Percentiles rank a stretch among this genome's conserved stretches.
Evolutionary conservation across 2,888 invertebrate genomes (phyloP).

Genomic region (Lamproptera curius): DNA sequence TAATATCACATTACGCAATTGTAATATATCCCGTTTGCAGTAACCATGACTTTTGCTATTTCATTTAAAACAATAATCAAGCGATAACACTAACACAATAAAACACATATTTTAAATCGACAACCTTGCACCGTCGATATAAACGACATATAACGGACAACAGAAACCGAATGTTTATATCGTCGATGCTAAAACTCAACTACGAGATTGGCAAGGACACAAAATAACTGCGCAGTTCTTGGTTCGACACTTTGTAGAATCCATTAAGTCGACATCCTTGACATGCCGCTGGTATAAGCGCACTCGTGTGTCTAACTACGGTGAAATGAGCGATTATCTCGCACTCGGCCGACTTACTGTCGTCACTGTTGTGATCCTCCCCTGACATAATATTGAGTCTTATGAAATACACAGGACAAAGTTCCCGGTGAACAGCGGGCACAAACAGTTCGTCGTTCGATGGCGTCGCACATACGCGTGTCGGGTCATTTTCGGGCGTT

Average conservation of each 20-base stretch:
- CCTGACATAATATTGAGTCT: slow-evolving; percentile 30
- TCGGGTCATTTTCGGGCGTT: slow-evolving; percentile 15
- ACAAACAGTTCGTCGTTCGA: slow-evolving; percentile 3
- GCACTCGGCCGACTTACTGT: slow-evolving; percentile 43
- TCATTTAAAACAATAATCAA: too few species aligned
- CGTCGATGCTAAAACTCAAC: too few species aligned
- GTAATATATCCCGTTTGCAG: too few species aligned
- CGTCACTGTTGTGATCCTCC: slow-evolving; percentile 28
- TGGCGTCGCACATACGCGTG: background rate
- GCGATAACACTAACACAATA: too few species aligned
- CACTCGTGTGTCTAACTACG: slow-evolving; percentile 29
- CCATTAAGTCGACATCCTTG: slow-evolving; percentile 59
- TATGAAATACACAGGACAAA: slow-evolving; percentile 18
- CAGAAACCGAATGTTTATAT: too few species aligned
- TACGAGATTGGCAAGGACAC: slow-evolving; percentile 41
- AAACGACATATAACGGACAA: too few species aligned
- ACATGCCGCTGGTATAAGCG: slow-evolving; percentile 45
- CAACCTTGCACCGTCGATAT: too few species aligned
- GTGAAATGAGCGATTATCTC: slow-evolving; percentile 19
- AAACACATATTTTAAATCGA: too few species aligned
- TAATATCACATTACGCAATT: background rate
- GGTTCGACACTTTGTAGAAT: slow-evolving; percentile 52
- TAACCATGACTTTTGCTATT: too few species aligned
- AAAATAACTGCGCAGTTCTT: slow-evolving; percentile 64
- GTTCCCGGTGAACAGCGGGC: slow-evolving; percentile 29